phyloP scores from a whole-genome alignment of 2,888 invertebrate species.

The Hipparchia semele region DNA sequence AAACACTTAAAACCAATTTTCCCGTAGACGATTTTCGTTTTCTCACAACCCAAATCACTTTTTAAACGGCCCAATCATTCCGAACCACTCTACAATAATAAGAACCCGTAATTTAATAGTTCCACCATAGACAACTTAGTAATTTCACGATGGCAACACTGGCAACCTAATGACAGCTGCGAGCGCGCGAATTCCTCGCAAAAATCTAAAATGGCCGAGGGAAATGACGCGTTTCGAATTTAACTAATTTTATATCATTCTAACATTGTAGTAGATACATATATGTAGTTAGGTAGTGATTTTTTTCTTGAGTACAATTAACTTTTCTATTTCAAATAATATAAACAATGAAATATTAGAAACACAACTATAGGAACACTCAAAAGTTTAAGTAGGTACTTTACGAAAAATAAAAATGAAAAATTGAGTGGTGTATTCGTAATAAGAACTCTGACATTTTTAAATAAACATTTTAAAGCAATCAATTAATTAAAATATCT shows the following conservation, averaged over 20 bases:
- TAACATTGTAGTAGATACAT: neutral
- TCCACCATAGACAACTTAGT: constrained; percentile 65
- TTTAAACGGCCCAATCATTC: constrained; percentile 68
- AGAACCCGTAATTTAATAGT: constrained; percentile 74
- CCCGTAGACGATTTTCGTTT: constrained; percentile 21
- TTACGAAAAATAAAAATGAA: too few relatives aligned
- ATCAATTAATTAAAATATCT: too few relatives aligned
- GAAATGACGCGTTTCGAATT: constrained; percentile 73
- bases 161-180: constrained; percentile 70
- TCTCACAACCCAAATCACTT: constrained; percentile 57
- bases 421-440: too few relatives aligned
- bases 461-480: too few relatives aligned
- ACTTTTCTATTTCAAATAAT: neutral
- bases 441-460: too few relatives aligned
- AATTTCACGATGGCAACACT: constrained; percentile 79
- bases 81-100: constrained; percentile 51
- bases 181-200: constrained; percentile 59
- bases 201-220: constrained; percentile 76
- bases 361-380: too few relatives aligned
- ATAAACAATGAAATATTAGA: too few relatives aligned
- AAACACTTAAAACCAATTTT: constrained; percentile 13
- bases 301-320: neutral
- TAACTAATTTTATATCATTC: constrained; percentile 52
- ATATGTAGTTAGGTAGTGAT: neutral
- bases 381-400: too few relatives aligned